Evolutionary conservation across 2,113 vertebrate species (phyloP), one percentile per base, ranked within the genome.

Genomic region (Danionella cerebrum): DNA sequence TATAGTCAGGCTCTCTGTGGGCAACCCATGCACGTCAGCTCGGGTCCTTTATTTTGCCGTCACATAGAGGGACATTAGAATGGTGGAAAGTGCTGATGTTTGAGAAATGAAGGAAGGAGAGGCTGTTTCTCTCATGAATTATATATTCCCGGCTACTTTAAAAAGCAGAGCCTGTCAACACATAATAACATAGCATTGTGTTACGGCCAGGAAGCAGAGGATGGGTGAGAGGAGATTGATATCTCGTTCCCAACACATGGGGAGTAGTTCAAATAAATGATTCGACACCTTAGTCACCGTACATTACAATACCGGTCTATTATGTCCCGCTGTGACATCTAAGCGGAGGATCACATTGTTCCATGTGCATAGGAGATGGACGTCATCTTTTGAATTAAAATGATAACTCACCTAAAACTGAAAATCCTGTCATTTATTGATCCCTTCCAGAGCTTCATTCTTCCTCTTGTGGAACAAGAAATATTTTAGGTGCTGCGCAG

Each of bases 41-140:
- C 13, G 22, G 65, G 63, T 60, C 73, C 70, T 58, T 71, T 64
- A 48, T 76, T 75, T 76, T 70, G 48, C 72, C 45, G 66, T 58
- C 75, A 82, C 55, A 57, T 64, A 74, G 55, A 60, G 77, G 77
- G 77, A 77, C 81, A 78, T 81, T 77, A 75, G 78, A 77, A 81
- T 52, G 27, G 53, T 45, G 31, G 69, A 86, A 84, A 87, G 76
- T 84, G 86, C 88, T 87, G 88, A 88, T 83, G 83, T 78, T 79
- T 77, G 78, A 85, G 79, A 86, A 85, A 77, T 47, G 79, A 76
- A 75, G 38, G 64, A 77, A 74, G 57, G 65, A 72, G 79, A 74
- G 70, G 80, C 79, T 13, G 75, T 69, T 83, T 52, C 24, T 10
- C 53, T 75, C 81, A 84, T 89, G 84, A 87, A 88, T 89, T 88